phyloP scores from a whole-genome alignment of 2,113 vertebrate species.

The Puma concolor region DNA sequence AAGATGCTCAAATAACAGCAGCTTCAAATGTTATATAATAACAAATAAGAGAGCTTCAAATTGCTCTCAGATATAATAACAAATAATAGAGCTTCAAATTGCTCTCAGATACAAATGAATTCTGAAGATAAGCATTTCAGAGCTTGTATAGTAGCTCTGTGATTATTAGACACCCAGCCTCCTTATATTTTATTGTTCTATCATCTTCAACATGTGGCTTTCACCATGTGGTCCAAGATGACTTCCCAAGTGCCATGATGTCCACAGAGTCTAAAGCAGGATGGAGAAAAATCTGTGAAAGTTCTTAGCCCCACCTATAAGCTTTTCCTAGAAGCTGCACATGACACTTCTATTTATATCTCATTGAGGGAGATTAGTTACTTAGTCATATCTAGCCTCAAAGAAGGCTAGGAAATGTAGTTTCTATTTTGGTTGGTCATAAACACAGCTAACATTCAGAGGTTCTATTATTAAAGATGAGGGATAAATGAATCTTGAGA shows the following conservation, averaged over 20 bases:
- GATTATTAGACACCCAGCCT: neutral
- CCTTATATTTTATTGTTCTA: neutral
- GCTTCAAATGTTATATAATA: neutral
- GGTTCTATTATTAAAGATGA: neutral
- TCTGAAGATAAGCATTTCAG: neutral
- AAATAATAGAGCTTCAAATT: neutral
- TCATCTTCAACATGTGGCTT: neutral
- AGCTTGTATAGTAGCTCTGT: neutral
- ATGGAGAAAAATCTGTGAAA: neutral
- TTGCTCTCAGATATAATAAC: neutral
- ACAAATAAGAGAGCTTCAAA: neutral
- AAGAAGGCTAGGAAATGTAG: neutral
- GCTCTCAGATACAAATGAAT: neutral
- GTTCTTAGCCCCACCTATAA: neutral
- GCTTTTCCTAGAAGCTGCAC: neutral
- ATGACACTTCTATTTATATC: neutral
- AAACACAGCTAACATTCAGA: neutral
- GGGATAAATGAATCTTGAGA: neutral
- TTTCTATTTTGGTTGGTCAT: neutral
- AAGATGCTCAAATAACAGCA: neutral
- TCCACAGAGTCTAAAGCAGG: neutral
- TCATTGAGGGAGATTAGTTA: neutral
- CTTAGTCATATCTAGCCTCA: neutral
- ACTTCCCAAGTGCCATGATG: neutral
- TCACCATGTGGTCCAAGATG: neutral